Conservation (phyloP, 2,797 vertebrate genomes). For the Tangara arthus region DNA sequence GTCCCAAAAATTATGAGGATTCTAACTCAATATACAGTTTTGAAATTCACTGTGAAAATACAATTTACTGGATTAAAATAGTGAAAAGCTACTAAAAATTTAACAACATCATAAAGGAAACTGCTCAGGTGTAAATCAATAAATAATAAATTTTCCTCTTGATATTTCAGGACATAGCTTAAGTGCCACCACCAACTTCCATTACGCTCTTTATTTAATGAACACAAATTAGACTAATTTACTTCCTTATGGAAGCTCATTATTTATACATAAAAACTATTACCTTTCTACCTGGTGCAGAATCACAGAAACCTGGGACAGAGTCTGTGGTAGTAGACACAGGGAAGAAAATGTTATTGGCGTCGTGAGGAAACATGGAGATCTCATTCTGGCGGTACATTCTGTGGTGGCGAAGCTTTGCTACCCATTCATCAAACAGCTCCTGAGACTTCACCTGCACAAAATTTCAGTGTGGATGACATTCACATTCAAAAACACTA, state of each 20-base stretch:
- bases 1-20: neutral
- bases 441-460: conserved; percentile 93
- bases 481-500: neutral
- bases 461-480: neutral
- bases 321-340: conserved; percentile 77
- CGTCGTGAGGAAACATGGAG: conserved; percentile 87
- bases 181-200: neutral
- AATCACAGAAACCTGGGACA: conserved; percentile 77
- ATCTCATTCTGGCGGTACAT: conserved; percentile 97
- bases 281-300: conserved; percentile 84
- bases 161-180: neutral
- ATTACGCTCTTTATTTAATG: neutral
- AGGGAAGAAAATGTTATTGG: conserved; percentile 83
- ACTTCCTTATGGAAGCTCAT: neutral
- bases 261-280: neutral
- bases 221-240: neutral
- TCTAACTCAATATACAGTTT: neutral
- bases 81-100: neutral
- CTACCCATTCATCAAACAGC: conserved; percentile 96
- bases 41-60: neutral
- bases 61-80: neutral
- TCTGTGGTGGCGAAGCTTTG: conserved; percentile 92
- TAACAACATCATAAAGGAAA: neutral
- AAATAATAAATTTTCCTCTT: neutral
- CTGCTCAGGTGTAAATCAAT: neutral